These are phyloP conservation scores for Porites evermanni DNA, from an alignment of 92 coral and sea anemone genomes.

Conservation along the genomic window DNA sequence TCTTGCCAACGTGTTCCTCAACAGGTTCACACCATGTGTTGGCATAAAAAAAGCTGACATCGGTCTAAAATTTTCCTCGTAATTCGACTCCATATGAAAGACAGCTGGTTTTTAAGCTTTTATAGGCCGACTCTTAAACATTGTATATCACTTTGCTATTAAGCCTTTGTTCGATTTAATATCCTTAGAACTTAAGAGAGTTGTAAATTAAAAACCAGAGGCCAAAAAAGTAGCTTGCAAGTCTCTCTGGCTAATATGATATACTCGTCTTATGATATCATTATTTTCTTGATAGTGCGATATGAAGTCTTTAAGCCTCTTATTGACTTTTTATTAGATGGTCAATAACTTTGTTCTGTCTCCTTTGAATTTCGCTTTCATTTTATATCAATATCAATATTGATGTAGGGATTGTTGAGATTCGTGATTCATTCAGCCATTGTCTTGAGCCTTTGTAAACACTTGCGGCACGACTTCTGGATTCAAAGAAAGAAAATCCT, in stretches of 20 bases:
- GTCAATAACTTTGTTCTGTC: neutral
- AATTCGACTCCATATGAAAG: conserved; percentile 10
- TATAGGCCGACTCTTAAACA: conserved; percentile 19
- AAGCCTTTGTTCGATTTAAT: conserved; percentile 28
- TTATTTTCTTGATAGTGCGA: neutral
- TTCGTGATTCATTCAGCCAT: conserved; percentile 29
- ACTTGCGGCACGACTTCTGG: conserved; percentile 5
- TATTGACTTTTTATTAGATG: neutral
- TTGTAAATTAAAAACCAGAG: neutral
- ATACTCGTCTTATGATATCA: neutral
- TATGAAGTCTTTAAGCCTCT: neutral
- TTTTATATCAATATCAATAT: conserved; percentile 30
- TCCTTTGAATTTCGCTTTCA: conserved; percentile 1
- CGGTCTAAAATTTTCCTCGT: conserved; percentile 9
- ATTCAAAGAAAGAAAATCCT: neutral
- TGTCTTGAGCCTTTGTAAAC: conserved; percentile 42
- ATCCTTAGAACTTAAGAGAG: conserved; percentile 18
- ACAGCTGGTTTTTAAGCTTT: conserved; percentile 24
- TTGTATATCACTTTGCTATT: conserved; percentile 26
- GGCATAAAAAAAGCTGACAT: conserved; percentile 4
- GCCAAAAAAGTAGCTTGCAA: neutral
- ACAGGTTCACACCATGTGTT: conserved; percentile 28
- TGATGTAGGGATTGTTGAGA: conserved; percentile 19
- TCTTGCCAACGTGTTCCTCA: neutral
- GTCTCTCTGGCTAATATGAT: neutral